Conservation (phyloP, 2,113 vertebrate genomes). For the Barnardius zonarius region DNA sequence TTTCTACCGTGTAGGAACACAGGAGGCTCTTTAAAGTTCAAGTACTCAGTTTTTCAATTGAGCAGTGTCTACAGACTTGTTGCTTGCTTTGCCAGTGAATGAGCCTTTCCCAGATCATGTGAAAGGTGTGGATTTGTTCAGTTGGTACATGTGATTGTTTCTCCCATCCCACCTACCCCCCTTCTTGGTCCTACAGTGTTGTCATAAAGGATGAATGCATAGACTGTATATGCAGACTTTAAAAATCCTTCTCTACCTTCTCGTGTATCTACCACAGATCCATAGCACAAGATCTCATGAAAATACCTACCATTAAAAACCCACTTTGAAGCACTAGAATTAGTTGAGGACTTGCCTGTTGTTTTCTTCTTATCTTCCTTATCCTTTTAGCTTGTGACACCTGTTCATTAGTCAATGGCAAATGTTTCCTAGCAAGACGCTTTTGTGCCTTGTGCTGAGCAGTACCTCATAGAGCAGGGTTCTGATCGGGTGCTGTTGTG, state of each 20-base stretch:
- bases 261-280: neutral
- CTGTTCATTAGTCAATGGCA: neutral
- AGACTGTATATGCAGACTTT: neutral
- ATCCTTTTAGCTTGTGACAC: neutral
- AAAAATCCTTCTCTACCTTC: neutral
- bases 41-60: neutral
- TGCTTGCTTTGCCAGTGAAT: neutral
- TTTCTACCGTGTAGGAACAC: neutral
- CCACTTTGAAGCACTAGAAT: neutral
- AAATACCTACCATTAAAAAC: neutral
- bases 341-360: neutral
- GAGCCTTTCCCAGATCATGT: neutral
- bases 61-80: neutral
- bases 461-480: neutral
- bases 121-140: neutral
- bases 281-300: neutral
- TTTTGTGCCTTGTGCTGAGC: fast-evolving
- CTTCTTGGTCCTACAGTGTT: neutral
- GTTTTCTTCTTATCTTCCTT: neutral
- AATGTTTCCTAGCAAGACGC: neutral
- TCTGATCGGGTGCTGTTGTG: neutral
- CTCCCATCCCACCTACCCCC: neutral
- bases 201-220: neutral
- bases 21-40: neutral
- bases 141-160: neutral